A percentile compares a stretch with the other conserved stretches of the same genome.
Conservation (phyloP, 2,888 invertebrate species). For the Hedychridium roseum region DNA sequence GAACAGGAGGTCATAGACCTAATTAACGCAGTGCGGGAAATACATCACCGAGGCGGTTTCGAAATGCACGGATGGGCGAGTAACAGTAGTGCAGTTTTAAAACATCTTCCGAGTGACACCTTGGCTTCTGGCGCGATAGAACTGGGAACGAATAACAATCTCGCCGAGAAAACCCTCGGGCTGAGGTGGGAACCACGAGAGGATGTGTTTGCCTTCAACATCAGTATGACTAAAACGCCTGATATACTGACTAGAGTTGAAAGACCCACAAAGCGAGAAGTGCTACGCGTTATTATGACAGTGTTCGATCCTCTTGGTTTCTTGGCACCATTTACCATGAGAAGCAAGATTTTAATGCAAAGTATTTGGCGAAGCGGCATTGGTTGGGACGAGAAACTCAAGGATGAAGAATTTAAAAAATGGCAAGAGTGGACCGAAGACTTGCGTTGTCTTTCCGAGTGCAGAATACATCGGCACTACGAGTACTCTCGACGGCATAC, state of each 20-base stretch:
- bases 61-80: slow-evolving; percentile 30
- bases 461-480: slow-evolving; percentile 16
- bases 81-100: slow-evolving; percentile 10
- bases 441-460: slow-evolving; percentile 8
- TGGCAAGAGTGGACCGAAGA: slow-evolving; percentile 29
- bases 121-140: slow-evolving; percentile 15
- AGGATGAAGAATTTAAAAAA: slow-evolving; percentile 10
- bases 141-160: slow-evolving; percentile 10
- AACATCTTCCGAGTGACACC: slow-evolving; percentile 2
- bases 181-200: slow-evolving; percentile 25
- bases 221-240: slow-evolving; percentile 21
- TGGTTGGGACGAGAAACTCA: slow-evolving; percentile 21
- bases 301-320: slow-evolving; percentile 43
- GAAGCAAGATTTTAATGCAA: slow-evolving; percentile 30
- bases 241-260: slow-evolving; percentile 13
- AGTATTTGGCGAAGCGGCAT: slow-evolving; percentile 30
- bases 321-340: slow-evolving; percentile 25
- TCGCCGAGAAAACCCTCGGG: slow-evolving; percentile 28
- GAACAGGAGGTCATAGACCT: slow-evolving; percentile 26
- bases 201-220: slow-evolving; percentile 24
- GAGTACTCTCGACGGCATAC: slow-evolving; percentile 11
- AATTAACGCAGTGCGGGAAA: slow-evolving; percentile 18
- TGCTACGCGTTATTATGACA: slow-evolving; percentile 29
- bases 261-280: slow-evolving; percentile 32
- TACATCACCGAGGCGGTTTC: slow-evolving; percentile 26